Base-by-base conservation (phyloP, 1,140 invertebrate genomes). In the Berghia stephanieae region DNA sequence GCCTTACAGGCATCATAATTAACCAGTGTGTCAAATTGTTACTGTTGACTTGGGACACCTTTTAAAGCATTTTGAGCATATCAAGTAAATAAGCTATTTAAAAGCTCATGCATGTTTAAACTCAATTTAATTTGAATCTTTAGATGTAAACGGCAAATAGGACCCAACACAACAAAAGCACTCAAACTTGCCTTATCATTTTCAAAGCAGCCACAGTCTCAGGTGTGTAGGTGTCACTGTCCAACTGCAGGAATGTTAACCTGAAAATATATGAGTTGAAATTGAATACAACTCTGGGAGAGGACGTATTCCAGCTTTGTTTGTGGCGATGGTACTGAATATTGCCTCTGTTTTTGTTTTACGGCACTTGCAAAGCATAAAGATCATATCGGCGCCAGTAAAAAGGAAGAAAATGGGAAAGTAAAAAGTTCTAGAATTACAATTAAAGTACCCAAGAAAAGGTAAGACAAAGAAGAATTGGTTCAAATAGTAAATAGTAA, bases 221-320 rank as follows among this genome's bases (percentile, higher is more conserved):
- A 18, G 81, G 38, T 57, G 83, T 84, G 71, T 87, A 88, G 3
- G 87, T 88, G 63, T 87, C 86, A 80, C 83, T 85, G 40, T 86
- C 63, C 55, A 88, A 78, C 66, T 87, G 83, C 36, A 86, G 36
- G 77, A 87, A 83, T 0, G 83, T 71, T 16, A 87, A 75, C 69
- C 85, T 88, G 77, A 42, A 82, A 83, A 57, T 44, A 70, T 77
- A 74, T 76, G 44, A 60, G 44, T 76, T 18, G 66, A 31, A 55
- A 55, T 24, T 31, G 31, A 38, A 21, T n/a, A 63, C 52, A 78
- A 52, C n/a, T n/a, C n/a, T n/a, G n/a, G n/a, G n/a, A n/a, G n/a
- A n/a, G n/a, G n/a, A n/a, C n/a, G n/a, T n/a, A n/a, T n/a, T n/a
- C n/a, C n/a, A n/a, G n/a, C n/a, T n/a, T n/a, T n/a, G n/a, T n/a